Conservation (phyloP, 1,140 invertebrate species). For the Platorchestia sp. region DNA sequence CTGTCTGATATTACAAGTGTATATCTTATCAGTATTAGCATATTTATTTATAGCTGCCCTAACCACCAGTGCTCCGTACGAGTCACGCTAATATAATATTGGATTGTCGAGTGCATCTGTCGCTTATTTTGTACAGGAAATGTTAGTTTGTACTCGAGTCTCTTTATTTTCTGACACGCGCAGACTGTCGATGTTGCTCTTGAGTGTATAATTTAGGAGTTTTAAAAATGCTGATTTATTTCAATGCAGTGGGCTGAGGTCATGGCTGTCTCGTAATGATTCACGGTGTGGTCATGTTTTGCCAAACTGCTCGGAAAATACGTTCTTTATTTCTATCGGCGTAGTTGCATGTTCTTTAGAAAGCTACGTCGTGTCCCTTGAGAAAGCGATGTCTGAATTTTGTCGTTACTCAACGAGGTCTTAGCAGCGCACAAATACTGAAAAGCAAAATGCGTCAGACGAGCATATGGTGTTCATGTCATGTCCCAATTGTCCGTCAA, state of each 20-base stretch:
- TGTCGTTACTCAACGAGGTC: neutral
- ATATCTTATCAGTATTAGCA: conserved; percentile 40
- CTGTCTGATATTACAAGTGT: conserved; percentile 1
- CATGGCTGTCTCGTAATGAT: neutral
- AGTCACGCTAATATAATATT: neutral
- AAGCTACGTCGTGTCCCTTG: neutral
- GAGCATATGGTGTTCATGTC: neutral
- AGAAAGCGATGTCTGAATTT: neutral
- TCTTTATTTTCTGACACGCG: neutral
- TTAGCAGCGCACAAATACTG: neutral
- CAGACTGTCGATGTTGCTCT: neutral
- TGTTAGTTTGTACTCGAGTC: neutral
- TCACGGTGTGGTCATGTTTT: neutral
- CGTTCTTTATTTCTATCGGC: neutral
- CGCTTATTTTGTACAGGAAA: neutral
- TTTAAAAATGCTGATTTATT: neutral
- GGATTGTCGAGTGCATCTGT: neutral
- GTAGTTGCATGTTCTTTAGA: neutral
- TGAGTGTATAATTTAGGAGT: neutral
- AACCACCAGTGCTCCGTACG: neutral
- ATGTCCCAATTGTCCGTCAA: neutral
- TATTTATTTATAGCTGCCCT: conserved; percentile 1
- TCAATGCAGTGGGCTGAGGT: neutral
- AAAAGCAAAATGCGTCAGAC: neutral
- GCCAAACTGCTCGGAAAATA: neutral